Percentiles rank a stretch among this genome's conserved stretches.
Conservation (phyloP, 2,113 vertebrate genomes). For the Rhinoderma darwinii region DNA sequence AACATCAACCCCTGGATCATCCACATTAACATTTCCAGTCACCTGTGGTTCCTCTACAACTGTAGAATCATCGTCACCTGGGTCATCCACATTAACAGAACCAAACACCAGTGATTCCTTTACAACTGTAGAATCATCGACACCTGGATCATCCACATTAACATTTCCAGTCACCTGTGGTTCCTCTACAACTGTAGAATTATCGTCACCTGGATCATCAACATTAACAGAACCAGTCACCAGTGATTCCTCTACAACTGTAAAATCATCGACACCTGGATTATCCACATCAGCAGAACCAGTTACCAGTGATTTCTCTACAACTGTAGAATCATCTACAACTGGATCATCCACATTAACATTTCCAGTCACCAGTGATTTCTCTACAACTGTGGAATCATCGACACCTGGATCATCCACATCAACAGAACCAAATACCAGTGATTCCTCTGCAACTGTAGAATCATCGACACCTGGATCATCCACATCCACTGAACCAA, state of each 20-base stretch:
- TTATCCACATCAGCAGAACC: no score
- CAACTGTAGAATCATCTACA: background rate
- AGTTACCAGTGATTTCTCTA: no score
- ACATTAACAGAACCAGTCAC: background rate
- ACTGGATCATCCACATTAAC: background rate
- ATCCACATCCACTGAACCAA: background rate
- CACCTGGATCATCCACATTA: background rate
- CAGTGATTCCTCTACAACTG: no score
- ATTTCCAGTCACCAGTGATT: background rate
- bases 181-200: background rate
- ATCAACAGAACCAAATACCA: no score
- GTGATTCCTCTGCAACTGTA: no score
- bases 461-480: background rate
- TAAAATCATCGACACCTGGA: no score
- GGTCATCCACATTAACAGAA: no score
- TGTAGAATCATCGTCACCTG: no score
- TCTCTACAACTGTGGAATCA: background rate
- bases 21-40: no score
- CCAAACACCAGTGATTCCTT: background rate
- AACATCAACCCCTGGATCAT: no score
- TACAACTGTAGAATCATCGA: background rate
- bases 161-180: no score
- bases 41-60: no score
- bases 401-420: background rate
- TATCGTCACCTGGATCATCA: background rate